These are phyloP conservation scores for Belgica antarctica DNA, from an alignment of 2,888 invertebrate species.

Conservation along the genomic window DNA sequence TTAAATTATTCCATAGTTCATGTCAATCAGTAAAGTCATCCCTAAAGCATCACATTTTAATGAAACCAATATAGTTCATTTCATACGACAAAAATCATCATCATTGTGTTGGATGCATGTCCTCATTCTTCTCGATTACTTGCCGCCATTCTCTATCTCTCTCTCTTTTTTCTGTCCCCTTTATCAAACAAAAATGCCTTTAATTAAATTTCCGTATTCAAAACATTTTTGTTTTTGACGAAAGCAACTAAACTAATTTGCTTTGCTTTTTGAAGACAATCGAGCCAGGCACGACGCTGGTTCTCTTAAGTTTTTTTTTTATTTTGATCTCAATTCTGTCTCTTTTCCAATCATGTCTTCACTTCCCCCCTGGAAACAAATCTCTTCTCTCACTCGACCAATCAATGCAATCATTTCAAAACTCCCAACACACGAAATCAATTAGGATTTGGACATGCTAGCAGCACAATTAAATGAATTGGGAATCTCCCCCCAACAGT, in stretches of 20 bases:
- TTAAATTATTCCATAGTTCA: too few species aligned
- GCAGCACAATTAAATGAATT: conserved; percentile 95
- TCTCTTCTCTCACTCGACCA: conserved; percentile 37
- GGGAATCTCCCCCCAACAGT: conserved; percentile 61
- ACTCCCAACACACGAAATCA: neutral
- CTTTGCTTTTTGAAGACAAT: neutral
- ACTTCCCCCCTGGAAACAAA: neutral
- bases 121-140: conserved; percentile 32
- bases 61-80: too few species aligned
- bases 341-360: neutral
- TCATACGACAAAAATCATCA: neutral
- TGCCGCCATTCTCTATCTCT: neutral
- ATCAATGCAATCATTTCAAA: conserved; percentile 45
- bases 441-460: conserved; percentile 90
- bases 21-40: too few species aligned
- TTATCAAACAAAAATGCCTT: conserved; percentile 1
- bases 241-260: neutral
- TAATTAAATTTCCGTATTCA: conserved; percentile 1
- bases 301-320: neutral
- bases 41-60: too few species aligned
- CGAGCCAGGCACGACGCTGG: neutral
- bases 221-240: neutral
- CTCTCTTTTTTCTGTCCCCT: neutral
- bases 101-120: conserved; percentile 43
- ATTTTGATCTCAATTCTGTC: conserved; percentile 12